Conservation (phyloP, 2,888 invertebrate species). For the Eupithecia tripunctaria region DNA sequence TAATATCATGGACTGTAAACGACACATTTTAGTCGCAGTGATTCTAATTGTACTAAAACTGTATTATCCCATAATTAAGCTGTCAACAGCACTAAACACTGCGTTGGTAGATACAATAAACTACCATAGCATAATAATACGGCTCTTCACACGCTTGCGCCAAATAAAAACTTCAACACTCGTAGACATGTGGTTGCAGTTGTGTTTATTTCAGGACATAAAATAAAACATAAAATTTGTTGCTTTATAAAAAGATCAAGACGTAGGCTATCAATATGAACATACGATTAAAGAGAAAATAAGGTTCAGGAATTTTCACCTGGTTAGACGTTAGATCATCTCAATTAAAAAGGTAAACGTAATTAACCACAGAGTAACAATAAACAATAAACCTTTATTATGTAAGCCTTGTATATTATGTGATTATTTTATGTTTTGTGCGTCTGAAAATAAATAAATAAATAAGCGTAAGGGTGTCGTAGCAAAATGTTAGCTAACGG, state of each 20-base stretch:
- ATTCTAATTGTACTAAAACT: conserved; percentile 41
- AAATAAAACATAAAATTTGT: conserved; percentile 43
- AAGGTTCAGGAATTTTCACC: not conserved
- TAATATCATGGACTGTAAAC: not conserved
- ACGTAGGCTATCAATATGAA: not conserved
- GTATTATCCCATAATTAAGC: conserved; percentile 66
- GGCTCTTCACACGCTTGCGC: conserved; percentile 72
- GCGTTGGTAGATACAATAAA: conserved; percentile 72
- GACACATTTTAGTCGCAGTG: conserved; percentile 27
- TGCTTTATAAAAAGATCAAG: conserved; percentile 13
- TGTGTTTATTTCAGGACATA: conserved; percentile 58
- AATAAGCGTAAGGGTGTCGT: not conserved
- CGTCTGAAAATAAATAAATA: too few relatives aligned
- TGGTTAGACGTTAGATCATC: not conserved
- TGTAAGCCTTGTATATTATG: too few relatives aligned
- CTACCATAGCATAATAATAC: conserved; percentile 74
- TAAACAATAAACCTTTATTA: too few relatives aligned
- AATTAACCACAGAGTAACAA: not conserved
- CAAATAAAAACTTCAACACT: conserved; percentile 76
- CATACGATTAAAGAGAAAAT: not conserved
- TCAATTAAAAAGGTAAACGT: not conserved
- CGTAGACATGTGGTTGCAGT: conserved; percentile 65
- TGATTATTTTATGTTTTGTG: too few relatives aligned
- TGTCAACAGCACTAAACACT: conserved; percentile 74
- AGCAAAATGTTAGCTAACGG: not conserved